Conservation (phyloP, 2,797 vertebrate species). For the Darevskia mixta region DNA sequence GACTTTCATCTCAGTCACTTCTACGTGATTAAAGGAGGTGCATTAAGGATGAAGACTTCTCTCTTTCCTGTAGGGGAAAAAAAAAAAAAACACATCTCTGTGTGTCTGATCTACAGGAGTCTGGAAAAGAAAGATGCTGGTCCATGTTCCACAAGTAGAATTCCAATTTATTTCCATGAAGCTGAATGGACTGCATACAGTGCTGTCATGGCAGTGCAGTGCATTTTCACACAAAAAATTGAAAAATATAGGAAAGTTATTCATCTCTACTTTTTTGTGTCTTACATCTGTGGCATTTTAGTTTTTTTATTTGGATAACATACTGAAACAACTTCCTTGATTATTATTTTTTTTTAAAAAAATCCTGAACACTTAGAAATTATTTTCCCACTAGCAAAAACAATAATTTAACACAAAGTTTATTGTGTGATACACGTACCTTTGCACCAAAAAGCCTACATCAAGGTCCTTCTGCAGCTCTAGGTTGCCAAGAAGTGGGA, state of each 20-base stretch:
- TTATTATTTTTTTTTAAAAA: background rate
- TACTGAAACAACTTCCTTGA: background rate
- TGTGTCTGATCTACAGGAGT: background rate
- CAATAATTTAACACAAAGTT: background rate
- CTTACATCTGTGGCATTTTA: constrained; percentile 44
- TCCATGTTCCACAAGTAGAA: background rate
- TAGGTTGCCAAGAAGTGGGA: background rate
- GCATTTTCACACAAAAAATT: background rate
- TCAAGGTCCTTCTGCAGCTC: background rate
- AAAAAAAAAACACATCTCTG: background rate
- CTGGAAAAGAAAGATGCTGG: background rate
- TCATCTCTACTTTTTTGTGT: constrained; percentile 20
- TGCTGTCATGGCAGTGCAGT: background rate
- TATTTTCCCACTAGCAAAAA: constrained; percentile 36
- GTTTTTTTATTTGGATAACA: constrained; percentile 53
- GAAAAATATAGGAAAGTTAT: constrained; percentile 38
- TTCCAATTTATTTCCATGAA: background rate
- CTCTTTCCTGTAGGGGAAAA: background rate
- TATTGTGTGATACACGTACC: background rate
- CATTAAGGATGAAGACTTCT: background rate
- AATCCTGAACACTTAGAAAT: constrained; percentile 17
- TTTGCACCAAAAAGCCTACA: background rate
- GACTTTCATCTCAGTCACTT: constrained; percentile 21
- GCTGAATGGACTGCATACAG: background rate
- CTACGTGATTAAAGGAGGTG: background rate